Evolutionary conservation across 1,140 invertebrate genomes (phyloP), one percentile per base, ranked within the genome.

Genomic region (Globodera ellingtonae): DNA sequence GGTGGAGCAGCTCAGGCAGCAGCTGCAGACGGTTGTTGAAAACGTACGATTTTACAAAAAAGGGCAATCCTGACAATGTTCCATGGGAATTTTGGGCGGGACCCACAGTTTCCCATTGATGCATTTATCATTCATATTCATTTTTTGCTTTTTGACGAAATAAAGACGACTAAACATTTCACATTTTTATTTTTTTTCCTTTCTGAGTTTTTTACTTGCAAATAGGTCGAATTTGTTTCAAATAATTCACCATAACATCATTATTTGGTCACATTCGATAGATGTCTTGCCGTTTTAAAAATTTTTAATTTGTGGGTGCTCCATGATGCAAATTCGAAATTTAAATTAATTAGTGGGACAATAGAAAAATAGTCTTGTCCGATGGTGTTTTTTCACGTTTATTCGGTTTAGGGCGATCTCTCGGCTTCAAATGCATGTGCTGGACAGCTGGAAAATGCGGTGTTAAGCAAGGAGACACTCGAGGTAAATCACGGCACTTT

Each of bases 1-100:
- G 56, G 79, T 81, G 35, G 79, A 81, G 18, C 79, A 81, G 81
- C 82, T 81, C 79, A 81, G 81, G 79, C 79, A 82, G 10, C 79
- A 71, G 59, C 79, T 81, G 6, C 79, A 82, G 47, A 44, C 35
- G 62, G 79, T 72, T 47, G 73, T 72, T 70, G 79, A 81, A 81
- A 81, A 81, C 21, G 79, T 81, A 81, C 81, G 79, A 50, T 79
- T 65, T 62, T 18, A 79, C 79, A 79, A 69, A 79, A 5, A 15
- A 21, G 48, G 62, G 67, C 44, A 48, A 48, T 47, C 18, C 10
- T 47, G 46, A 6, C 67, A 70, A 24, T 70, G 67, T 24, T 70
- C 35, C 67, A 21, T 6, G 10, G 67, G 67, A 21, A 44, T 35
- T 35, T 35, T 24, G 67, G 67, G 67, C 0, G 67, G 67, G 24